These are phyloP conservation scores for Latheticus oryzae DNA, from an alignment of 2,888 invertebrate species.

Conservation along the genomic window DNA sequence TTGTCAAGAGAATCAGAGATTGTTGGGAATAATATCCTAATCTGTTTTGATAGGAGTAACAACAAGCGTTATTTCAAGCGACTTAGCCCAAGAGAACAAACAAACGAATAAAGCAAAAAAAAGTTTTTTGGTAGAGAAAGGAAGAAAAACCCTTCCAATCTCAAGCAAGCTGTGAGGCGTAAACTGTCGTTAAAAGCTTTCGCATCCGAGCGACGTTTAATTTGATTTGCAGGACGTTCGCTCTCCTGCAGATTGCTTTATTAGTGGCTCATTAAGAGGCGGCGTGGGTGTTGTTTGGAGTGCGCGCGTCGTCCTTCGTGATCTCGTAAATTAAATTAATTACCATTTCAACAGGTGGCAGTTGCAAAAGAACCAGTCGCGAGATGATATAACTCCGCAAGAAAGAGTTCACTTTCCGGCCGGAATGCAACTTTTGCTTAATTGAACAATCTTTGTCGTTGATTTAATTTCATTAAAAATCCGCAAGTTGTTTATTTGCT, in stretches of 20 bases:
- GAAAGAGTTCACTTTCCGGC: constrained; percentile 57
- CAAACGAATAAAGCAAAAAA: too few species aligned
- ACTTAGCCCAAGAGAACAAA: too few species aligned
- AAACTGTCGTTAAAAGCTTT: constrained; percentile 1
- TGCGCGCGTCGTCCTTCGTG: constrained; percentile 50
- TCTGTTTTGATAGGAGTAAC: too few species aligned
- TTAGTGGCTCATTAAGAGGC: constrained; percentile 59
- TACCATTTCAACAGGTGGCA: constrained; percentile 62
- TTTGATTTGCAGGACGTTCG: constrained; percentile 19
- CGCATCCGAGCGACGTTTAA: too few species aligned
- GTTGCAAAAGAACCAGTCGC: constrained; percentile 46
- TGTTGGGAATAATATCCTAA: too few species aligned
- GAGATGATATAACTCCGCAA: constrained; percentile 45
- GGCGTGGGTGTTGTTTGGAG: constrained; percentile 51
- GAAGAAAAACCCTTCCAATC: too few species aligned
- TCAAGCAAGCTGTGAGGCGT: too few species aligned
- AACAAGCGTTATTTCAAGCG: too few species aligned
- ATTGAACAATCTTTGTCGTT: constrained; percentile 58
- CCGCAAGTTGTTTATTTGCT: constrained; percentile 7
- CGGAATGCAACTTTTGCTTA: constrained; percentile 56
- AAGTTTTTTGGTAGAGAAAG: too few species aligned
- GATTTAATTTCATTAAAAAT: constrained; percentile 21
- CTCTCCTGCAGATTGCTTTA: constrained; percentile 54
- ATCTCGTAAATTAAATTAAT: constrained; percentile 63
- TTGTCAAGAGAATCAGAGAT: too few species aligned